Evolutionary conservation across 2,888 invertebrate genomes (phyloP), one percentile per base, ranked within the genome.

Genomic region (Drosophila prostipennis): DNA sequence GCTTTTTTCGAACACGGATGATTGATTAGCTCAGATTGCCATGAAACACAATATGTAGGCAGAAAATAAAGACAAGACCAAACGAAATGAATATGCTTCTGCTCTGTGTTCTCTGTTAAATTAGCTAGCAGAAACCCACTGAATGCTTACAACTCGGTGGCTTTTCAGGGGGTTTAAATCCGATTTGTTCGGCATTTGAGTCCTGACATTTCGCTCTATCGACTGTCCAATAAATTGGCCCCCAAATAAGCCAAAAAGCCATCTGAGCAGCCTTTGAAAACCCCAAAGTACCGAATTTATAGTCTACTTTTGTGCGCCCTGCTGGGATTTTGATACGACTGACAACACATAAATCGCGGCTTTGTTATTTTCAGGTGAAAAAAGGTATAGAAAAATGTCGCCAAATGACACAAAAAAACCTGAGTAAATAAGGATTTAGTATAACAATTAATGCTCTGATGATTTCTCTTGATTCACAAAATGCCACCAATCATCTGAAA

Each of bases 1-100:
- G 57, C 29, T 19, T 16, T 36, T 36, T 16, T 36, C 10, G 43
- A 16, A 48, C 70, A 69, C 60, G 55, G 58, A 70, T 86, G 80
- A 81, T 81, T 81, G 80, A 87, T 81, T 72, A 67, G 51, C 79
- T 52, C 32, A 78, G 81, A 83, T 76, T 83, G 71, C 40, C 61
- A 53, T 45, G 67, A 87, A 83, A 70, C 37, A 55, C 73, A 65
- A 65, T 53, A 53, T 64, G 37, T 37, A 11, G 26, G 10, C 3
- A 2, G n/a, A 32, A 64, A 52, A 54, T 29, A 42, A 14, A 14
- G 29, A 36, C 43, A 37, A 43, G 48, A 54, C 19, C 39, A 55
- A 48, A 16, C 36, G 7, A 45, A 52, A 49, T 65, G 43, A 46
- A 61, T 52, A 37, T 58, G 54, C 10, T 6, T 10, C 13, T 7